Conservation (phyloP, 2,113 vertebrate species). For the Tragelaphus buxtoni region DNA sequence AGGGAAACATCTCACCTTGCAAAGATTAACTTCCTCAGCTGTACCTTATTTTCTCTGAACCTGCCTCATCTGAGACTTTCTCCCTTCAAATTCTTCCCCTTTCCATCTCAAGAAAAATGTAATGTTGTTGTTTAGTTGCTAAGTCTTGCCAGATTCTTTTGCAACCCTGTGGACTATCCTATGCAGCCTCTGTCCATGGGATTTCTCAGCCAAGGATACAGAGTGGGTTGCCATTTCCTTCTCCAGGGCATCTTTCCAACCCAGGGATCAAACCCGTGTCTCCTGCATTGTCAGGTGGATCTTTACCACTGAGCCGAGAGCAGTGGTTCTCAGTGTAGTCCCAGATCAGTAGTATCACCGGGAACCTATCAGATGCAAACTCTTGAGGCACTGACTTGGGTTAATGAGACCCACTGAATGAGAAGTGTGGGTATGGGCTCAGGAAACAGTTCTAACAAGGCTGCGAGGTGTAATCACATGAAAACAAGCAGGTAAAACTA, state of each 20-base stretch:
- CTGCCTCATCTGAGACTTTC: background rate
- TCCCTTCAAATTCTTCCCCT: background rate
- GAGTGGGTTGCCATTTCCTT: background rate
- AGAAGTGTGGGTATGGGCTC: background rate
- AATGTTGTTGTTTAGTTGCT: background rate
- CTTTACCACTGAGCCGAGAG: background rate
- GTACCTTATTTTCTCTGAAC: background rate
- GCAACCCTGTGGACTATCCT: background rate
- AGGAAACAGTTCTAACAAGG: background rate
- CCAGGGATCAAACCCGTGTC: background rate
- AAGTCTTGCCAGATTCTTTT: background rate
- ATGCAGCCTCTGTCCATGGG: background rate
- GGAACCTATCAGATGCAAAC: background rate
- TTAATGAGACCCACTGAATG: background rate
- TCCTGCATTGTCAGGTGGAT: background rate
- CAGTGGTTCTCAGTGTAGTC: background rate
- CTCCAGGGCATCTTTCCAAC: background rate
- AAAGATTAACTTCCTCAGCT: background rate
- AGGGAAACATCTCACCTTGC: background rate
- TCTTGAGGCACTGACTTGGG: background rate
- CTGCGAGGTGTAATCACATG: background rate
- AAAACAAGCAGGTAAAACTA: background rate
- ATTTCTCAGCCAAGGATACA: background rate
- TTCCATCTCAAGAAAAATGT: background rate
- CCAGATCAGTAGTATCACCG: background rate